Base-by-base conservation (phyloP, 2,113 vertebrate genomes). In the Lophochroa leadbeateri region DNA sequence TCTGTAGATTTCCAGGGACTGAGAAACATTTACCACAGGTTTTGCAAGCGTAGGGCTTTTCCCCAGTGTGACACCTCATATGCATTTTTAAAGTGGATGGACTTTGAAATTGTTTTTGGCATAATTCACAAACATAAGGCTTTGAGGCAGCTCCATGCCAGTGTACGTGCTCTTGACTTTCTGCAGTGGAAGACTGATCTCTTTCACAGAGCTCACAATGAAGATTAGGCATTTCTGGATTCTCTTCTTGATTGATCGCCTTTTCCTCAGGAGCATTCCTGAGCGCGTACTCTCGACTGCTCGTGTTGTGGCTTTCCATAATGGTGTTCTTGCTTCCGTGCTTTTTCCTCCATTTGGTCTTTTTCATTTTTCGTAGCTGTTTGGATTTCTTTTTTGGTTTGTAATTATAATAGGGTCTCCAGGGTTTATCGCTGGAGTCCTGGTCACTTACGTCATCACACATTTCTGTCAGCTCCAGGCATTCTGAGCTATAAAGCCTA, bases 321-420 rank as follows among this genome's bases (percentile, higher is more conserved):
- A 89, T 11, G 1, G 93, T 68, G 63, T 68, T 97, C 91, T 94
- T 96, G 77, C 78, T 92, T 11, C 88, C 91, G 0, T 92, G 95
- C 44, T 98, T 97, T 92, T 98, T 98, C 88, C 97, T 98, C 97
- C 98, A 98, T 95, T 98, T 99, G 68, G 96, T 98, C 92, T 98
- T 98, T 53, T 98, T 98, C 78, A 99, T 96, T 96, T 99, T 99
- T 93, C 98, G 99, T 77, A 98, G 84, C 85, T 98, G 98, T 71
- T 97, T 98, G 63, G 98, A 98, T 93, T 99, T 99, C 98, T 99
- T 99, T 98, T 99, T 99, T 47, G 99, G 98, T 97, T 99, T 99
- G 96, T 99, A 99, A 70, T 99, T 99, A 82, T 99, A 99, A 93
- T 99, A 99, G 17, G 99, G 99, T 82, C 99, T 99, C 99, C 99